Evolutionary conservation across 2,797 vertebrate genomes (phyloP).

Genomic region (Xenentodon cancila): DNA sequence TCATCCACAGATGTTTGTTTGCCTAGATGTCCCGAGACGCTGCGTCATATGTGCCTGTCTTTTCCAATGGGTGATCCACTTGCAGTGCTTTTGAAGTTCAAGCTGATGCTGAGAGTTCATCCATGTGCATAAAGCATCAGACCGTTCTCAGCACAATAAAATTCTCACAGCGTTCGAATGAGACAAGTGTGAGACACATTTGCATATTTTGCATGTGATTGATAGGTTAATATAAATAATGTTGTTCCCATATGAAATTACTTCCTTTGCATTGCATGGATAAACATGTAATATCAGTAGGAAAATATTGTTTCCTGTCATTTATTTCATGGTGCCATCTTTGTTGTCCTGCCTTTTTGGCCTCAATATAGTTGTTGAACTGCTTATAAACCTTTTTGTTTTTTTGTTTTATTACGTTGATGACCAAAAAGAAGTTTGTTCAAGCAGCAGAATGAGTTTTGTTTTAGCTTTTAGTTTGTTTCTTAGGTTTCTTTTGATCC

Average conservation of each 20-base stretch:
- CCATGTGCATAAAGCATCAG: conserved; percentile 37
- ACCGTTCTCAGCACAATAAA: conserved; percentile 33
- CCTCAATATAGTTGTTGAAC: too few relatives aligned
- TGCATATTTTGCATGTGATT: too few relatives aligned
- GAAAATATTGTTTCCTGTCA: too few relatives aligned
- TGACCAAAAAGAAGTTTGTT: background rate
- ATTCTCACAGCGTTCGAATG: conserved; percentile 16
- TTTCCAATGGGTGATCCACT: conserved; percentile 49
- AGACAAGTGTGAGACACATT: conserved; percentile 17
- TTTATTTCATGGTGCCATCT: too few relatives aligned
- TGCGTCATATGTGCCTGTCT: conserved; percentile 48
- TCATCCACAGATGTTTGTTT: conserved; percentile 61
- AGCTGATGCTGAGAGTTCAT: conserved; percentile 61
- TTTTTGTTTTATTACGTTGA: too few relatives aligned
- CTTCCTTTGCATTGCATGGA: too few relatives aligned
- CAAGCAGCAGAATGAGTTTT: background rate
- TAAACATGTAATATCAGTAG: too few relatives aligned
- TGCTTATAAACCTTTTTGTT: too few relatives aligned
- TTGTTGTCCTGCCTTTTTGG: too few relatives aligned
- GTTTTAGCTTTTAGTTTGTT: background rate
- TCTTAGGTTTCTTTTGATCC: background rate
- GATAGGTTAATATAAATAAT: too few relatives aligned
- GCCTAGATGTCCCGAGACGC: conserved; percentile 55
- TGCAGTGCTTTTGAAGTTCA: conserved; percentile 58
- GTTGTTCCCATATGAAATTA: too few relatives aligned